phyloP scores from a whole-genome alignment of 1,140 invertebrate species.

The Neodiprion fabricii region DNA sequence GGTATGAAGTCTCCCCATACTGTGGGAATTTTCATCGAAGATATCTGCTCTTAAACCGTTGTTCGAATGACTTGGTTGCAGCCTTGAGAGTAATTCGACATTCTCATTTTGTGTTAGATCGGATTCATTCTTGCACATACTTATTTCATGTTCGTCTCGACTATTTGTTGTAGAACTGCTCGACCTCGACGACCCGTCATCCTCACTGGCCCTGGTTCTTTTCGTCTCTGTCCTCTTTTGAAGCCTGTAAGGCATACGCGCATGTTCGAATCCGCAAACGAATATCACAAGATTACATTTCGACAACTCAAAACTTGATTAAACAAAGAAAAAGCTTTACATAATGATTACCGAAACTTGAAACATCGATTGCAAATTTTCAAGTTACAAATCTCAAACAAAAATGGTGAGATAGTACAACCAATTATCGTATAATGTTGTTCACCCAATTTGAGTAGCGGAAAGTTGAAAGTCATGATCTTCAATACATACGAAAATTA shows the following conservation, averaged over 20 bases:
- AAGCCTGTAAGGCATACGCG: conserved; percentile 31
- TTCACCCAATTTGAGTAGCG: no score
- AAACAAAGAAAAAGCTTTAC: background rate
- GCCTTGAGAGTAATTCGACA: conserved; percentile 31
- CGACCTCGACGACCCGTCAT: conserved; percentile 31
- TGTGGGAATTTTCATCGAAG: conserved; percentile 30
- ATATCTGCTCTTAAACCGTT: conserved; percentile 17
- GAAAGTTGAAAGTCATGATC: no score
- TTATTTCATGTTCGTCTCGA: conserved; percentile 26
- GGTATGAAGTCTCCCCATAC: background rate
- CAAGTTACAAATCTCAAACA: no score
- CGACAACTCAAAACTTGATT: background rate
- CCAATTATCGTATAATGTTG: no score
- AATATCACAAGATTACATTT: background rate
- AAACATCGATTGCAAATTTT: no score
- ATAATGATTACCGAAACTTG: no score
- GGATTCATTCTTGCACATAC: conserved; percentile 37
- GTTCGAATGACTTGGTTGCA: conserved; percentile 38
- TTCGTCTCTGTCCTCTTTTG: conserved; percentile 51
- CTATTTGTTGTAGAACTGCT: conserved; percentile 28
- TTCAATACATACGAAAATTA: no score
- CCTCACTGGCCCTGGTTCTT: conserved; percentile 36
- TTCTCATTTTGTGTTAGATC: background rate
- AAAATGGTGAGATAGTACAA: no score
- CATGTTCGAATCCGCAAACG: background rate